Conservation (phyloP, 2,113 vertebrate species). For the Dissostichus mawsoni region DNA sequence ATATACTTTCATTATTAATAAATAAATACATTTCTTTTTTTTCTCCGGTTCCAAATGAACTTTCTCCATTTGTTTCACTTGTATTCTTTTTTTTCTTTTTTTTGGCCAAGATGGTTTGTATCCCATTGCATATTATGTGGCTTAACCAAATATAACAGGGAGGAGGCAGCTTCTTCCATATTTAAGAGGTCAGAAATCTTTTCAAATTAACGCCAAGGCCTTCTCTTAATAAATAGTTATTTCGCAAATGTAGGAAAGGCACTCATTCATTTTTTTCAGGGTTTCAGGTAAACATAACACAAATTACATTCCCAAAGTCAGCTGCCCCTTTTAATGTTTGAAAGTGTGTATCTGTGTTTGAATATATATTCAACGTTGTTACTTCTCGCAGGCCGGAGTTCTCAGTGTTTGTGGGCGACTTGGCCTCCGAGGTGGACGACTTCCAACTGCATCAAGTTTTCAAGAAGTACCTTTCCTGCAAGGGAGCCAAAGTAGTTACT, state of each 20-base stretch:
- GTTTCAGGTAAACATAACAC: background rate
- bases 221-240: too few species aligned
- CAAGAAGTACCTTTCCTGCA: slow-evolving; percentile 92
- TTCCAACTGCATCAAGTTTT: slow-evolving; percentile 93
- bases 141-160: too few species aligned
- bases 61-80: too few species aligned
- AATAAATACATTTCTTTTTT: too few species aligned
- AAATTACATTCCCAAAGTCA: background rate
- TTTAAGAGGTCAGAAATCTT: too few species aligned
- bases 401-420: slow-evolving; percentile 93
- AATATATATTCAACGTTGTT: background rate
- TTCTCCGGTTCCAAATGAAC: too few species aligned
- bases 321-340: background rate
- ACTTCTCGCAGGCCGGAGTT: slow-evolving; percentile 85
- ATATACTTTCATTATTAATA: too few species aligned
- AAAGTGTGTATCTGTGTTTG: background rate
- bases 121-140: too few species aligned
- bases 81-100: too few species aligned
- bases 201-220: too few species aligned
- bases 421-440: slow-evolving; percentile 92
- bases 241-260: background rate
- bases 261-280: background rate
- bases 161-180: too few species aligned
- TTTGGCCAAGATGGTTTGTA: too few species aligned
- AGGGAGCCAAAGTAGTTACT: slow-evolving; percentile 93